Evolutionary conservation across 2,113 vertebrate species (phyloP), one percentile per base, ranked within the genome.

Genomic region (Anguilla japonica): DNA sequence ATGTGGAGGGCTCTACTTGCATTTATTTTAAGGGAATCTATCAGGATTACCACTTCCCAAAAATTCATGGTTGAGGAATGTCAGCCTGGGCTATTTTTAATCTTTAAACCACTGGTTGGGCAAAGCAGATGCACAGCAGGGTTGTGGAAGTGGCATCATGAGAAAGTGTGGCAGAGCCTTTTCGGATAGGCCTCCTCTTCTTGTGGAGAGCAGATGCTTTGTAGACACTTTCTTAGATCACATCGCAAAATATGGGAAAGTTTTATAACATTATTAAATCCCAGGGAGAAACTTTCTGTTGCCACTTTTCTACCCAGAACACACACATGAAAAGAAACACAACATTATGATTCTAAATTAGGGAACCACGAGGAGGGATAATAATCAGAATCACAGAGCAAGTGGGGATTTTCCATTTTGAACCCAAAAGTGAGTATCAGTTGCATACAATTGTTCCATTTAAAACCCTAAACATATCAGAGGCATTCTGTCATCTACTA

Each of bases 11-110:
- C 91, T 92, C 92, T 90, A 91, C 91, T 91, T 89, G 90, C 91
- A 89, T 89, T 80, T 80, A 5, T 91, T 89, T 89, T 89, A 92
- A 92, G 92, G 92, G 93, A 92, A 93, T 94, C 93, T 91, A 90
- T 87, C 87, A 83, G 91, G 92, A 93, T 93, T 93, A 92, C 90
- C 88, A 88, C 91, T 8, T 56, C 84, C 89, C 89, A 83, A 90
- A 92, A 87, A 89, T 89, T 86, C 83, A 71, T 87, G 89, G 91
- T 88, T 86, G 85, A 89, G 88, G 91, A 91, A 89, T 89, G 87
- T 85, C 87, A 88, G 89, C 89, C 90, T 91, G 80, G 85, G 89
- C 14, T 85, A 88, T 85, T 89, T 90, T 90, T 93, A 92, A 93
- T 93, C 91, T 91, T 87, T 75, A 43, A 90, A 89, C 84, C 87